Conservation (phyloP, 23 tunicate genomes). For the Botrylloides violaceus region DNA sequence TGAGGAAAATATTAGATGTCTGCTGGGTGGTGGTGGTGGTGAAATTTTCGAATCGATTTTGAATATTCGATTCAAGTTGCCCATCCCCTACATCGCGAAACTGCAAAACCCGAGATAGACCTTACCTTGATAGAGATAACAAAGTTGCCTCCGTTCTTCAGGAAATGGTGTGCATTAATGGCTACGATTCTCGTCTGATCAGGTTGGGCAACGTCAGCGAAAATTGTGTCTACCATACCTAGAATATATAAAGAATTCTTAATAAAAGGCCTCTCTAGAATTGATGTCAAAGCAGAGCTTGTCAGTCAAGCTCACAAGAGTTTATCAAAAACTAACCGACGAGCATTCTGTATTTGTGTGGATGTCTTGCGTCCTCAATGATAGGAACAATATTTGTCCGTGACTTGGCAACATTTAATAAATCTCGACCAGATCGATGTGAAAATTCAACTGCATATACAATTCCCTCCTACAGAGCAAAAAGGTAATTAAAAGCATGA, state of each 20-base stretch:
- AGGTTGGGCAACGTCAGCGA: conserved; percentile 99
- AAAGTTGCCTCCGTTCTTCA: conserved; percentile 80
- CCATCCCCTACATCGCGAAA: background rate
- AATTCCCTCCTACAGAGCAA: conserved; percentile 65
- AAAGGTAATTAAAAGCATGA: too few species aligned
- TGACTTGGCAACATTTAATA: conserved; percentile 92
- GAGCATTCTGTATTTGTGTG: conserved; percentile 96
- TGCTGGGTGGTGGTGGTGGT: too few species aligned
- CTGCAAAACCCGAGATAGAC: background rate
- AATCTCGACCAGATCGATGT: conserved; percentile 97
- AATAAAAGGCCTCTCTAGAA: background rate
- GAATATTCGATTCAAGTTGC: too few species aligned
- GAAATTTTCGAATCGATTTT: too few species aligned
- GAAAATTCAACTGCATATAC: conserved; percentile 98
- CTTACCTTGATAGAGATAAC: conserved; percentile 91
- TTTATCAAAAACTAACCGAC: conserved; percentile 49
- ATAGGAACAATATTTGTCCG: conserved; percentile 89
- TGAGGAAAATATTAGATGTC: too few species aligned
- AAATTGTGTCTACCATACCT: conserved; percentile 96
- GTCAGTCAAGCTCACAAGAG: background rate
- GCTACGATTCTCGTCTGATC: conserved; percentile 98
- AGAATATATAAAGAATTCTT: background rate
- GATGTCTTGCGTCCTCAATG: conserved; percentile 96
- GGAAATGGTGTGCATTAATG: conserved; percentile 84
- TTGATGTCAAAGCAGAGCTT: background rate